A percentile compares a stretch with the other conserved stretches of the same genome.
phyloP scores from a whole-genome alignment of 2,113 vertebrate genomes.

The Cyprinodon brontotheroides region DNA sequence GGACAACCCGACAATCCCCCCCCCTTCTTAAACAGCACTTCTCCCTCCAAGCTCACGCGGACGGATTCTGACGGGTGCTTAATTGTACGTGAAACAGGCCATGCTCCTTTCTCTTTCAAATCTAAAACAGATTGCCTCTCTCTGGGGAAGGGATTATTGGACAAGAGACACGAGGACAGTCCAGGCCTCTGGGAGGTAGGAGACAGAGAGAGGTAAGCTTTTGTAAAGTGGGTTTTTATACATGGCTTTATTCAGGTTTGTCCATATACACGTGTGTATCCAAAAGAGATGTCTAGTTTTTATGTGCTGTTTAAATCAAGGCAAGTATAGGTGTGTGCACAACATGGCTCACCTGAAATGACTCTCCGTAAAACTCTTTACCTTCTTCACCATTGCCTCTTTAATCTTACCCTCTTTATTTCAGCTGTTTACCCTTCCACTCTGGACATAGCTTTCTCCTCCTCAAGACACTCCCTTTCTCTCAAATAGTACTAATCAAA shows the following conservation, averaged over 20 bases:
- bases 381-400: slow-evolving; percentile 32
- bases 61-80: slow-evolving; percentile 78
- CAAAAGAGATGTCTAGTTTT: slow-evolving; percentile 59
- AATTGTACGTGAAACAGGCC: slow-evolving; percentile 79
- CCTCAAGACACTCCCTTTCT: slow-evolving; percentile 39
- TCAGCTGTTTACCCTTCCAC: slow-evolving; percentile 37
- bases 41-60: slow-evolving; percentile 64
- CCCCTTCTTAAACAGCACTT: slow-evolving; percentile 58
- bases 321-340: slow-evolving; percentile 34
- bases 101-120: slow-evolving; percentile 75
- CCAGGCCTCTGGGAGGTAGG: slow-evolving; percentile 53
- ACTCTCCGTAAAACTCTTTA: slow-evolving; percentile 10
- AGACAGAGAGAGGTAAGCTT: slow-evolving; percentile 44
- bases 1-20: slow-evolving; percentile 30
- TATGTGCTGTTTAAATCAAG: slow-evolving; percentile 44
- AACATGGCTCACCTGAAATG: slow-evolving; percentile 26
- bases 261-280: slow-evolving; percentile 37
- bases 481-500: not conserved
- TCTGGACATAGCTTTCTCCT: slow-evolving; percentile 51
- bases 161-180: slow-evolving; percentile 74
- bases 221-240: slow-evolving; percentile 31
- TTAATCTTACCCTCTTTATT: slow-evolving; percentile 43
- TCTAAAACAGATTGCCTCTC: slow-evolving; percentile 82
- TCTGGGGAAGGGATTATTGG: slow-evolving; percentile 73
- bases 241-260: slow-evolving; percentile 45